Percentiles rank a stretch among this genome's conserved stretches.
Evolutionary conservation across 2,113 vertebrate genomes (phyloP).

Genomic region (Laticauda colubrina): DNA sequence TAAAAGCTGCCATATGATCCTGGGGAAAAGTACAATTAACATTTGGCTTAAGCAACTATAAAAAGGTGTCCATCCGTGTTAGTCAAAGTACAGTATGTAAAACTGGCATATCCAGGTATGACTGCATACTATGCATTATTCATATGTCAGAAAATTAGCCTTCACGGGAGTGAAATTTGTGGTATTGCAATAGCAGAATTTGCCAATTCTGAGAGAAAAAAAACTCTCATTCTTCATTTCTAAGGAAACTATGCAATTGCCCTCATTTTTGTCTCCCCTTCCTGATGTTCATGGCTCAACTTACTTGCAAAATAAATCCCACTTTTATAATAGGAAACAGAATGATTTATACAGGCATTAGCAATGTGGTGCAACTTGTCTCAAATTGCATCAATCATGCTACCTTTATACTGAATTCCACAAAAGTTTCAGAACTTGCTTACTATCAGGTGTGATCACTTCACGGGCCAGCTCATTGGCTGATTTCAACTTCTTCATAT

Average conservation of each 20-base stretch:
- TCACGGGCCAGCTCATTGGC: conserved; percentile 54
- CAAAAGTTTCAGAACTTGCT: background rate
- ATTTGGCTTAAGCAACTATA: background rate
- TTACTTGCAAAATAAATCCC: background rate
- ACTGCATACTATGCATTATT: background rate
- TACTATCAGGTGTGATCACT: conserved; percentile 56
- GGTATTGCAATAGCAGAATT: background rate
- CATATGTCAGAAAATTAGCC: background rate
- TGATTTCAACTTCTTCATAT: conserved; percentile 6
- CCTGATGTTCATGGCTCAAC: background rate
- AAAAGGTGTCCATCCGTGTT: background rate
- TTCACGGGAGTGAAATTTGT: background rate
- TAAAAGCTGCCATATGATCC: background rate
- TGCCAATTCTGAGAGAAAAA: background rate
- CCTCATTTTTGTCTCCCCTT: no score
- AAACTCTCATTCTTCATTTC: background rate
- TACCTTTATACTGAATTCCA: background rate
- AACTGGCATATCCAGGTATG: background rate
- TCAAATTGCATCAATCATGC: background rate
- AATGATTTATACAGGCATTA: background rate
- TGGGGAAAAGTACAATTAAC: background rate
- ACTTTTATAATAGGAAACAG: background rate
- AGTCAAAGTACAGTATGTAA: background rate
- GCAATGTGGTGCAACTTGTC: background rate
- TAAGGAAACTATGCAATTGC: no score